Conservation (phyloP, 2,113 vertebrate genomes). For the Syrmaticus mikado region DNA sequence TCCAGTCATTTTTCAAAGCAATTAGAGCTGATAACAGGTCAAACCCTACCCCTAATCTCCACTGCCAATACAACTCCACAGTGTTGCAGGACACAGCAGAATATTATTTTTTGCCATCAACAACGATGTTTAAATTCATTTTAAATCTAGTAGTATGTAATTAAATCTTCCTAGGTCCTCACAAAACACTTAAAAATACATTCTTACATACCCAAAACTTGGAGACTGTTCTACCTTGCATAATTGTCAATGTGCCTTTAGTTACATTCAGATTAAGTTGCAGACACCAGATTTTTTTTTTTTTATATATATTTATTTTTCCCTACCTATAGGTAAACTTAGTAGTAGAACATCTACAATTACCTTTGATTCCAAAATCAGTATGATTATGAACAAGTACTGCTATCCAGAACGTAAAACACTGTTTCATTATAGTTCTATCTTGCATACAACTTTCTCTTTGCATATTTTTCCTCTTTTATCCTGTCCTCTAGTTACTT, state of each 20-base stretch:
- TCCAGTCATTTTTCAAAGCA: neutral
- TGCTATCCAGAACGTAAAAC: neutral
- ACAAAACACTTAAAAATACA: neutral
- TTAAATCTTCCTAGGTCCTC: neutral
- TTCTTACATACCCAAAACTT: neutral
- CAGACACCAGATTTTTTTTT: neutral
- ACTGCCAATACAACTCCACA: neutral
- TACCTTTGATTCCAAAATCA: neutral
- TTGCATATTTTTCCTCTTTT: neutral
- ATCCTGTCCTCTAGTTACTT: neutral
- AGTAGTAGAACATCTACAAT: neutral
- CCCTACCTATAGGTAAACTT: rapidly evolving
- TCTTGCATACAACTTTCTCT: neutral
- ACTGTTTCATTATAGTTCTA: neutral
- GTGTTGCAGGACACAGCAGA: neutral
- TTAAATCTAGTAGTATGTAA: neutral
- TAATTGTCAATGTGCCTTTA: neutral
- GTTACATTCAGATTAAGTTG: neutral
- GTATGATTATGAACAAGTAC: neutral
- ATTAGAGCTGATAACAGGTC: neutral
- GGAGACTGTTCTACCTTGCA: neutral
- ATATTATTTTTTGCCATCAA: neutral
- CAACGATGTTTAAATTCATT: neutral
- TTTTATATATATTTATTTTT: neutral
- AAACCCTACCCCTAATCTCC: neutral